phyloP scores from a whole-genome alignment of 2,888 invertebrate genomes.

The Pilophorus perplexus region DNA sequence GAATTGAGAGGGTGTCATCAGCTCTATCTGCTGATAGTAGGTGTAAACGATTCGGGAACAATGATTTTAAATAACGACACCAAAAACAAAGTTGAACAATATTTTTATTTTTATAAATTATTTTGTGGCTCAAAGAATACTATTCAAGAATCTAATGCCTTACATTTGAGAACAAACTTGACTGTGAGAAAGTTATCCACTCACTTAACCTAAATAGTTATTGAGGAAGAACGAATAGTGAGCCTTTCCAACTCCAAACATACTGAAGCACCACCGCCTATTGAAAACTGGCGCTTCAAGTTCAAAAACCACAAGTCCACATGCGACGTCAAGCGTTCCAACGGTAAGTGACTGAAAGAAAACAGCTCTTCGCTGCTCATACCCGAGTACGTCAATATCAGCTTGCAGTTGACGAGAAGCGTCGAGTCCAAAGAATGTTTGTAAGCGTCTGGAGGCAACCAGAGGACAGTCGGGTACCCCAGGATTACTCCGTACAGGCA shows the following conservation, averaged over 20 bases:
- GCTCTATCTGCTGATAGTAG: too few relatives aligned
- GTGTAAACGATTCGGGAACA: too few relatives aligned
- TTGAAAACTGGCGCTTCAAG: not conserved
- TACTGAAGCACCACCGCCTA: not conserved
- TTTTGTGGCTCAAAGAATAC: too few relatives aligned
- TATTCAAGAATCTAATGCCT: too few relatives aligned
- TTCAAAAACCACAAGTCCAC: slow-evolving; percentile 28
- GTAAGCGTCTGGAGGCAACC: slow-evolving; percentile 45
- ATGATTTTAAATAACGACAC: too few relatives aligned
- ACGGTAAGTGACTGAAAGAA: slow-evolving; percentile 32
- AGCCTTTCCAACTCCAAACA: too few relatives aligned
- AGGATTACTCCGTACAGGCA: slow-evolving; percentile 51
- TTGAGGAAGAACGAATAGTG: slow-evolving; percentile 8
- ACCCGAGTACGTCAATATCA: slow-evolving; percentile 8
- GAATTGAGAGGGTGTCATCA: too few relatives aligned
- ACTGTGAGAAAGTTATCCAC: too few relatives aligned
- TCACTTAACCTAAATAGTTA: too few relatives aligned
- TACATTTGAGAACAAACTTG: too few relatives aligned
- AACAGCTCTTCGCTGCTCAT: slow-evolving; percentile 9
- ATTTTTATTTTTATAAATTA: too few relatives aligned
- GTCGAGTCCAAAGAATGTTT: slow-evolving; percentile 8
- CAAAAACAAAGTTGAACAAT: too few relatives aligned
- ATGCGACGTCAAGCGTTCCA: not conserved
- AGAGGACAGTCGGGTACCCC: slow-evolving; percentile 52
- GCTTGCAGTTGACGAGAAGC: slow-evolving; percentile 23